A percentile compares a stretch with the other conserved stretches of the same genome.
These are phyloP conservation scores for Ardeotis arabs DNA, from an alignment of 2,113 vertebrate species.

Conservation along the genomic window DNA sequence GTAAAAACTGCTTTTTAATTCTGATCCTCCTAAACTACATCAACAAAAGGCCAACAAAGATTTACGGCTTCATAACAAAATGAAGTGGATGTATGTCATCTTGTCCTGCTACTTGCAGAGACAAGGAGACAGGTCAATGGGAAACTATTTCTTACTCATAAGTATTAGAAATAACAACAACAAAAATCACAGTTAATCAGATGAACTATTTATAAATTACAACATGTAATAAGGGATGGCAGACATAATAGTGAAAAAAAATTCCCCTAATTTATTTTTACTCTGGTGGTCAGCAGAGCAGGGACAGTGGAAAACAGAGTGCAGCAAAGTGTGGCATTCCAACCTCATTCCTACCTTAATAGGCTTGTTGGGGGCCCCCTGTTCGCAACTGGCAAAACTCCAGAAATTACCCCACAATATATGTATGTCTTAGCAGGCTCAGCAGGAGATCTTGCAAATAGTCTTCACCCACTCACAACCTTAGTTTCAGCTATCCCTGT, in stretches of 20 bases:
- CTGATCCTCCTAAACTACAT: background rate
- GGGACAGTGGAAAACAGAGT: slow-evolving; percentile 16
- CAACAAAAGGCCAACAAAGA: background rate
- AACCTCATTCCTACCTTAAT: slow-evolving; percentile 52
- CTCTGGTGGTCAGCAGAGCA: slow-evolving; percentile 37
- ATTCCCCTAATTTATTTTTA: slow-evolving; percentile 5
- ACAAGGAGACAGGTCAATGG: background rate
- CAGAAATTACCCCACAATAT: slow-evolving; percentile 54
- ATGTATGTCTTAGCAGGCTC: slow-evolving; percentile 24
- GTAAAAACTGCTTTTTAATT: background rate
- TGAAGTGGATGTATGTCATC: background rate
- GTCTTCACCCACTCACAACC: slow-evolving; percentile 13
- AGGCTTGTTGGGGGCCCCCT: slow-evolving; percentile 18
- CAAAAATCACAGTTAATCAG: slow-evolving; percentile 9
- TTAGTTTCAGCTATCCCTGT: background rate
- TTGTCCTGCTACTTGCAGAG: background rate
- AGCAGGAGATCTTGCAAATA: slow-evolving; percentile 40
- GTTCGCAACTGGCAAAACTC: slow-evolving; percentile 45
- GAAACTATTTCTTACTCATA: background rate
- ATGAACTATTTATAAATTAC: slow-evolving; percentile 23
- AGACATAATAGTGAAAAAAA: background rate
- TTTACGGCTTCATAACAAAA: background rate
- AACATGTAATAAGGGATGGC: slow-evolving; percentile 35
- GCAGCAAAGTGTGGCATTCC: slow-evolving; percentile 49
- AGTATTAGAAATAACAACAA: background rate